phyloP scores from a whole-genome alignment of 2,888 invertebrate genomes.

The Drosophila infuscata region DNA sequence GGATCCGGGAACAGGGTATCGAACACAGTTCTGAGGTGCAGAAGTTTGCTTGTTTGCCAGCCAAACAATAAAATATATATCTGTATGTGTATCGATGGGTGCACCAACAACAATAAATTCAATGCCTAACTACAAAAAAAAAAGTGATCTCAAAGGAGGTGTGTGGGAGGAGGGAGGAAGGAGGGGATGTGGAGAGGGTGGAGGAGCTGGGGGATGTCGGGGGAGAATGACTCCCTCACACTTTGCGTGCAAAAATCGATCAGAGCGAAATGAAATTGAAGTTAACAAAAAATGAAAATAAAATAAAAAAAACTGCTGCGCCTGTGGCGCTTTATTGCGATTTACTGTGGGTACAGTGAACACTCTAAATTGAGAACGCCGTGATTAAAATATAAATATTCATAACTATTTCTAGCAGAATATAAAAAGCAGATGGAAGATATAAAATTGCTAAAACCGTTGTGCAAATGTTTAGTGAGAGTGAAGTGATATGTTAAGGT shows the following conservation, averaged over 20 bases:
- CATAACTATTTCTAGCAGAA: background rate
- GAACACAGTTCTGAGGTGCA: constrained; percentile 57
- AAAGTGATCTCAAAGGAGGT: constrained; percentile 1
- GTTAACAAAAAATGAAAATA: constrained; percentile 31
- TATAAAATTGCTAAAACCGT: background rate
- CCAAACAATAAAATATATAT: constrained; percentile 70
- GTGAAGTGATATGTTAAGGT: background rate
- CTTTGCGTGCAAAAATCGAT: constrained; percentile 83
- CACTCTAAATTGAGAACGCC: background rate
- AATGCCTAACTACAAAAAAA: constrained; percentile 70
- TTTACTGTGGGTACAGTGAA: constrained; percentile 31
- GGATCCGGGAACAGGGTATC: background rate
- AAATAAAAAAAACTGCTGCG: constrained; percentile 27
- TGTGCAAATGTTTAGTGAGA: background rate
- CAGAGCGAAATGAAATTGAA: constrained; percentile 79
- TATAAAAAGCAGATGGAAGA: background rate
- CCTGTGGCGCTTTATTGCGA: constrained; percentile 61
- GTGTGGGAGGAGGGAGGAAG: background rate
- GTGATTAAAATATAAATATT: background rate
- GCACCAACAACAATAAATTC: constrained; percentile 69
- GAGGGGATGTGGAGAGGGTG: background rate
- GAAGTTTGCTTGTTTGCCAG: constrained; percentile 66
- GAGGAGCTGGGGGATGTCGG: background rate
- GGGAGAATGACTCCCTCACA: constrained; percentile 64
- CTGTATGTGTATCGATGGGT: constrained; percentile 44